Evolutionary conservation across 2,113 vertebrate species (phyloP), one percentile per base, ranked within the genome.

Genomic region (Pycnonotus jocosus): DNA sequence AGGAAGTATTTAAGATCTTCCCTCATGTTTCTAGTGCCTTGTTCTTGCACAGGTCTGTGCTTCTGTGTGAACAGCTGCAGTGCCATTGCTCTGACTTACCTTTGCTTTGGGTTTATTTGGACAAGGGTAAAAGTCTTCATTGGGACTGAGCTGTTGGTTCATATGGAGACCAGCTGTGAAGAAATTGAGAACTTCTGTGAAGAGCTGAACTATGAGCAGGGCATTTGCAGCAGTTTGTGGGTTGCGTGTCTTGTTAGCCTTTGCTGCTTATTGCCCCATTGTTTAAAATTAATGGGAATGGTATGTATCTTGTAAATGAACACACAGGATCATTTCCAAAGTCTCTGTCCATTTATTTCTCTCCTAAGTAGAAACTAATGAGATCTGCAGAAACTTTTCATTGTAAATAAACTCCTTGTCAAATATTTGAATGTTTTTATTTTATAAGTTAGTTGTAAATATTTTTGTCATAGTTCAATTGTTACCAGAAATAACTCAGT

Each of bases 401-500:
- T 82, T 79, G 77, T 91, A 95, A 92, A 93, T 81, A 94, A 88
- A 72, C 42, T 66, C 56, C 31, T 37, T 82, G 38, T 79, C 77
- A 96, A 95, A 84, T 89, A 88, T 70, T 93, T 66, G 17, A 81
- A 81, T 89, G 80, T 78, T 91, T 95, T 79, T 65, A 37, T 65
- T 91, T 89, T 69, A 50, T 82, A 93, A 90, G 58, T 85, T 38
- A 47, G 81, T 83, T 83, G 71, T 92, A 95, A 96, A 94, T 93
- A 92, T 90, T 95, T 81, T 80, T 89, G 47, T 78, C 60, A 17
- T 93, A 12, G 1, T 86, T 95, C 69, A 88, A 37, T 90, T 94
- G 80, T 95, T 92, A 91, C 92, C 88, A 97, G 92, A 94, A 96
- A 96, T 95, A 97, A 76, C 60, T 87, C 51, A 42, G 71, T 53